Evolutionary conservation across 2,113 vertebrate species (phyloP), one percentile per base, ranked within the genome.

Genomic region (human (Homo sapiens)): DNA sequence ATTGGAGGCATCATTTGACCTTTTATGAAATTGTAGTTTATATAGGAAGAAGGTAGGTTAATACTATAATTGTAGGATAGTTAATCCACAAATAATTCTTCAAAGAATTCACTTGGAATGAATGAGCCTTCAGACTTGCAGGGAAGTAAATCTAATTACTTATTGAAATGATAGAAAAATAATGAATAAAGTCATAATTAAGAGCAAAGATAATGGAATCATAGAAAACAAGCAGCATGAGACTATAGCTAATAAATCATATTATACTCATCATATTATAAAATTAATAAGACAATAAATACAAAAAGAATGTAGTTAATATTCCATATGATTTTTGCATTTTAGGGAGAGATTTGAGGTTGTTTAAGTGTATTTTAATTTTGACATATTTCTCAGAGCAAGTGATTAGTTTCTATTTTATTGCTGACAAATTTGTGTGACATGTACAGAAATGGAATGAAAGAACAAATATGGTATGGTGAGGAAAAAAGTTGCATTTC

Each of bases 141-240:
- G 38, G 95, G 85, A 93, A 91, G 43, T 94, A 95, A 91, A 87
- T 87, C 61, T 89, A 93, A 91, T 83, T 95, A 61, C 55, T 94
- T 91, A 96, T 89, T 78, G 30, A 97, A 97, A 89, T 96, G 32
- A 97, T 79, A 68, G 64, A 57, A 97, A 95, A 93, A 55, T 82
- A 95, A 97, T 93, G 45, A 96, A 86, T 90, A 79, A 95, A 93
- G 55, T 89, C 40, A 73, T 83, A 93, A 94, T 68, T 97, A 89
- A 95, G 80, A 81, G 90, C 11, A 50, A 95, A 93, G 90, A 85
- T 89, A 94, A 95, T 93, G 30, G 64, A 90, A 95, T 93, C 11
- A 83, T 79, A 12, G 40, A 85, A 97, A 95, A 68, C 14, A 95
- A 92, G 70, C 64, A 96, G 43, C 32, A 57, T 73, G 79, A 86